Evolutionary conservation across 2,113 vertebrate genomes (phyloP).

Genomic region (Rhinoptilus africanus): DNA sequence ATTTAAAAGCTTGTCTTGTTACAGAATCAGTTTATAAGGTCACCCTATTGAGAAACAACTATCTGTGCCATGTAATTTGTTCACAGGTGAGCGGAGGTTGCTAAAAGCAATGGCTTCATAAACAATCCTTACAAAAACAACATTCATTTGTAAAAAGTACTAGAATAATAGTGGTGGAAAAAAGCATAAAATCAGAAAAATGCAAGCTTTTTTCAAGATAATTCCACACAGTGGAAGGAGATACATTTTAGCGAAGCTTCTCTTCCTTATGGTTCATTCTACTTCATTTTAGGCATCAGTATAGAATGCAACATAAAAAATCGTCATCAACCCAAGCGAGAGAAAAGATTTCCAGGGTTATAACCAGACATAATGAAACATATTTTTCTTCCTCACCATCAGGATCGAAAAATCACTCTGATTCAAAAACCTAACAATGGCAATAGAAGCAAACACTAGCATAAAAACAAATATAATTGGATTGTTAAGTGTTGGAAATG

Average conservation of each 20-base stretch:
- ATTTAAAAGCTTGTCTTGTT: slow-evolving; percentile 40
- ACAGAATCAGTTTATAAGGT: slow-evolving; percentile 40
- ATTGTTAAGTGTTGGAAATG: slow-evolving; percentile 36
- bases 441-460: slow-evolving; percentile 18
- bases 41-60: neutral
- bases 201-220: neutral
- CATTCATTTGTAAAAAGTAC: neutral
- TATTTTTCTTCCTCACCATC: slow-evolving; percentile 18
- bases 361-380: slow-evolving; percentile 55
- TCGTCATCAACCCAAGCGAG: neutral
- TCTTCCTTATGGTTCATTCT: slow-evolving; percentile 10
- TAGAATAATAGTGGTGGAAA: neutral
- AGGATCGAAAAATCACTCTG: slow-evolving; percentile 26
- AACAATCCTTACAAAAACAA: neutral
- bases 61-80: neutral
- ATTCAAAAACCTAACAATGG: slow-evolving; percentile 11
- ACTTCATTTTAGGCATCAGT: slow-evolving; percentile 19
- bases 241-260: neutral
- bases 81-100: neutral
- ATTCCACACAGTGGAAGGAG: neutral
- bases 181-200: neutral
- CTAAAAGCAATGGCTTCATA: neutral
- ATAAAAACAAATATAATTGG: slow-evolving; percentile 35
- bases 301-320: slow-evolving; percentile 10
- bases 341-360: slow-evolving; percentile 56